Conservation (phyloP, 2,113 vertebrate species). For the Cromileptes altivelis region DNA sequence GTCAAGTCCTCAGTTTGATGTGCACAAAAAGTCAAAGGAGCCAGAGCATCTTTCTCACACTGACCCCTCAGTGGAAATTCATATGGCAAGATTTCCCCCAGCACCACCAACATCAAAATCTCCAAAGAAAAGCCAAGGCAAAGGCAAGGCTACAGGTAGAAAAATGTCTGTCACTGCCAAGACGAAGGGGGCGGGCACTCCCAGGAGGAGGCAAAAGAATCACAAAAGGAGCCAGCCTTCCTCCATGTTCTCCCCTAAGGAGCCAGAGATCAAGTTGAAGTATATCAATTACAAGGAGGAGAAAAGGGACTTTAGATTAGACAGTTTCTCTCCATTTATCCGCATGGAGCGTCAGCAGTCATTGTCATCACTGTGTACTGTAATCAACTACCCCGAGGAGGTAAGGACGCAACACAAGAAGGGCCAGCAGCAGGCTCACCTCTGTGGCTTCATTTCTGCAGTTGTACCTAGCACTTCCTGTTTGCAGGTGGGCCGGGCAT, state of each 20-base stretch:
- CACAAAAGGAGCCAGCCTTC: conserved; percentile 25
- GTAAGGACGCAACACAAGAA: conserved; percentile 64
- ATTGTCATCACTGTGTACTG: conserved; percentile 69
- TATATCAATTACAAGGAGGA: conserved; percentile 83
- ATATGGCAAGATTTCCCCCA: not conserved
- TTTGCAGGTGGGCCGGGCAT: conserved; percentile 77
- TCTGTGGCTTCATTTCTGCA: conserved; percentile 60
- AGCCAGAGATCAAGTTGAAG: conserved; percentile 85
- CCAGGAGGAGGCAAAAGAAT: conserved; percentile 76
- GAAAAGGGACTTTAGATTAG: conserved; percentile 69
- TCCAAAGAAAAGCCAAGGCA: conserved; percentile 70
- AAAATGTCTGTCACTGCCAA: conserved; percentile 59
- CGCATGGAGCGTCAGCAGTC: conserved; percentile 64
- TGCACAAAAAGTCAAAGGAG: conserved; percentile 3
- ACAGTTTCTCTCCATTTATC: conserved; percentile 83
- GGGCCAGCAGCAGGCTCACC: conserved; percentile 56
- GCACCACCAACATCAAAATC: conserved; percentile 23
- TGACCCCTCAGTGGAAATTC: conserved; percentile 17
- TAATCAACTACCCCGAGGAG: conserved; percentile 84
- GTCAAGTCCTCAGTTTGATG: not conserved
- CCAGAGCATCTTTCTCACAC: conserved; percentile 11
- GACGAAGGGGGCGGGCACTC: conserved; percentile 54
- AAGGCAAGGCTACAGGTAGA: conserved; percentile 28
- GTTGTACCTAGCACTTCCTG: conserved; percentile 81
- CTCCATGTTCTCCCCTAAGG: conserved; percentile 82